Base-by-base conservation (phyloP, 1,140 invertebrate species). In the Theocolax elegans region DNA sequence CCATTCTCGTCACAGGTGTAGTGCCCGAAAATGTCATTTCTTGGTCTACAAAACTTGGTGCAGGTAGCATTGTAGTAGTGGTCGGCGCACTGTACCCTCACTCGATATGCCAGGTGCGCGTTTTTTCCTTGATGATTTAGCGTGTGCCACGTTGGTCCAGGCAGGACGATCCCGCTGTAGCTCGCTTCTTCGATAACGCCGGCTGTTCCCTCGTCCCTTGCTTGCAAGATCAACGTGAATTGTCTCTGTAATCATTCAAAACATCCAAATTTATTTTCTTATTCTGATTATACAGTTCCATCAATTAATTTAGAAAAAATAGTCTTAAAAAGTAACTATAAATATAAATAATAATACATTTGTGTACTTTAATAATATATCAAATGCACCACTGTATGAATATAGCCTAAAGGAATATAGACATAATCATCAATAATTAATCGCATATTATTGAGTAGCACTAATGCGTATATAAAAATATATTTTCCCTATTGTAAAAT, bases 11-110 rank as follows among this genome's bases (percentile, higher is more conserved):
- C 91, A 88, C 97, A 99, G 60, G 89, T 91, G 86, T 97, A 97
- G 87, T 98, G 97, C 21, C 97, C 96, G 83, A 97, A 97, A 80
- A 92, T 91, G 87, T 98, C 96, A 87, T 98, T 91, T 53, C 96
- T 88, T 54, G 95, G 92, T 63, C 94, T 89, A 87, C 97, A 99
- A 80, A 96, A 93, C 80, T 94, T 95, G 74, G 94, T 95, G 87
- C 97, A 99, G 51, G 94, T 95, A 75, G 94, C 91, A 80, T 97
- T 97, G 89, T 96, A 98, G 86, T 98, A 98, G 87, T 97, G 92
- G 76, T 90, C 89, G 82, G 94, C 90, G 86, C 97, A 98, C 76
- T 92, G 89, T 25, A 98, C 95, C 62, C 97, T 90, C 80, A 96
- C 95, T 78, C 93, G 89, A 87, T 97, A 97, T 13, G 91, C 92